These are phyloP conservation scores for Paramormyrops kingsleyae DNA, from an alignment of 2,113 vertebrate genomes.

Conservation along the genomic window DNA sequence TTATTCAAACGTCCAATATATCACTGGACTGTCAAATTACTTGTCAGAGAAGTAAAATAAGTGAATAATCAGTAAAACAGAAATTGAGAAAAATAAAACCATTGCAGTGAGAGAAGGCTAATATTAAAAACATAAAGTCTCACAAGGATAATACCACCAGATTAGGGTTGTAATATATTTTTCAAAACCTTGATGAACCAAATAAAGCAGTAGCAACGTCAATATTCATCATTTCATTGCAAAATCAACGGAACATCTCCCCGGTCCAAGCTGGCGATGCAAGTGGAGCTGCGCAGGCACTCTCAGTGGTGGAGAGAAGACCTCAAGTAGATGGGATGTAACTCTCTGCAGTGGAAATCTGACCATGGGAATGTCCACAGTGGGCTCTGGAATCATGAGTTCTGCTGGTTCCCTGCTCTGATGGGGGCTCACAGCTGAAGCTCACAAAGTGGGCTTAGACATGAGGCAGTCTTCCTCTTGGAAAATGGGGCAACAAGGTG, in stretches of 20 bases:
- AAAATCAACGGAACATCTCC: neutral
- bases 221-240: conserved; percentile 22
- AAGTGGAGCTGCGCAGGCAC: neutral
- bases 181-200: conserved; percentile 26
- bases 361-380: neutral
- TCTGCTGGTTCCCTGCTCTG: neutral
- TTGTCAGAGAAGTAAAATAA: neutral
- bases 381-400: neutral
- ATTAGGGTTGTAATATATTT: conserved; percentile 43
- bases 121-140: neutral
- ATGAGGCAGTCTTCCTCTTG: neutral
- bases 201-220: conserved; percentile 30
- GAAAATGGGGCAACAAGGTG: neutral
- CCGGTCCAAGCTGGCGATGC: neutral
- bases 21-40: neutral
- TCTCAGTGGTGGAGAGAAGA: neutral
- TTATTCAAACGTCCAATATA: neutral
- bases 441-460: neutral
- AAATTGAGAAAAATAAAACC: neutral
- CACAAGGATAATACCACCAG: conserved; percentile 40
- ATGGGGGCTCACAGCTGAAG: neutral
- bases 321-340: neutral
- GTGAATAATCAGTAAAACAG: neutral
- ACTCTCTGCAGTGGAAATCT: neutral
- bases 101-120: neutral